Evolutionary conservation across 2,113 vertebrate genomes (phyloP), one percentile per base, ranked within the genome.

Genomic region (Myxocyprinus asiaticus): DNA sequence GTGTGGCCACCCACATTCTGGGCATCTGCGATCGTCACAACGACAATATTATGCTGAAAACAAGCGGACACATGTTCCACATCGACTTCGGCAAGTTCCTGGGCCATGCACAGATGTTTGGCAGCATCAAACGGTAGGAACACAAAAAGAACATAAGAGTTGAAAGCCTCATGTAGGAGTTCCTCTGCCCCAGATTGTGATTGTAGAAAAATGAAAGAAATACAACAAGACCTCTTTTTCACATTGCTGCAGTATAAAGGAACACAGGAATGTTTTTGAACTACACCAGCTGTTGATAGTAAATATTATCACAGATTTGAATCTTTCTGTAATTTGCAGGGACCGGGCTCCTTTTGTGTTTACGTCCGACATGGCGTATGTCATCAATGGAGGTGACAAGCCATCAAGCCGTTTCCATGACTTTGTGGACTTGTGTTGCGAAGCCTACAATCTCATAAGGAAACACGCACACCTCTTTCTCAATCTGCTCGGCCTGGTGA

Each of bases 1-100:
- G 98, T 0, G 98, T 99, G 85, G 97, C 98, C 67, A 99, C 98
- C 0, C 99, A 99, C 0, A 94, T 99, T 73, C 88, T 99, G 89
- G 98, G 98, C 61, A 99, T 99, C 89, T 99, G 98, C 0, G 98
- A 99, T 87, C 92, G 98, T 22, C 98, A 99, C 89, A 99, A 99
- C 0, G 98, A 99, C 94, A 99, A 99, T 90, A 99, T 99, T 91
- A 99, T 99, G 98, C 93, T 99, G 77, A 98, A 97, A 90, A 97
- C 95, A 81, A 98, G 96, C 0, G 98, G 98, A 6, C 97, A 99
- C 90, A 99, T 99, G 97, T 99, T 99, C 87, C 98, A 99, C 89
- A 99, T 99, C 9, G 98, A 99, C 88, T 99, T 99, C 0, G 97
- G 98, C 45, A 94, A 97, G 86, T 99, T 99, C 88, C 93, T 99